Evolutionary conservation across 2,888 invertebrate species (phyloP), one percentile per base, ranked within the genome.

Genomic region (Sarcophaga subvicina): DNA sequence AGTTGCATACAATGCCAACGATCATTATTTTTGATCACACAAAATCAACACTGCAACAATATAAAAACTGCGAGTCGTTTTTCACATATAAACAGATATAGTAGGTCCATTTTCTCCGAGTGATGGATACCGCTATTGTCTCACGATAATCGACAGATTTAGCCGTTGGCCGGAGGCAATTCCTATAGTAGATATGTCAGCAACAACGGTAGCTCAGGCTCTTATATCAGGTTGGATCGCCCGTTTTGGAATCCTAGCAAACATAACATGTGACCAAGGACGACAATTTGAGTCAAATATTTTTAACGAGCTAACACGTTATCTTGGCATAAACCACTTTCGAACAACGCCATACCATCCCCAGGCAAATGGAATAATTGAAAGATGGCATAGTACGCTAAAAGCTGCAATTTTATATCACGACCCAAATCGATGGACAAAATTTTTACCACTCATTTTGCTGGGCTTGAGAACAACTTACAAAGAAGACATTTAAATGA

Each of bases 231-330:
- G 25, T 25, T 25, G 80, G 84, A 82, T 85, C 6, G 47, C 84
- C 37, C 62, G 64, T 4, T 87, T 80, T 60, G 85, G 78, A 17
- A 83, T 88, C 37, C 83, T 77, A 45, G 45, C 27, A 25, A 49
- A 27, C 0, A 80, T 85, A 22, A 83, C 79, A 62, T 79, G 75
- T 45, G 83, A 88, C 49, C 78, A 88, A 62, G 83, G 82, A 2
- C 77, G 78, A 60, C 85, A 88, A 45, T 85, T 85, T 25, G 85
- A 85, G 64, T 85, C 85, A 4, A 66, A 67, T 17, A 54, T 88
- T 4, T 88, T 88, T 22, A 63, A 47, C 1, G 85, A 87, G 25
- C 27, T 88, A 49, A 77, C 80, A 54, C 60, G 49, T n/a, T 73
- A 85, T 11, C 67, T 75, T 20, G 86, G 83, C 10, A 77, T 72